phyloP scores from a whole-genome alignment of 2,888 invertebrate species.

The Camptogramma bilineatum region DNA sequence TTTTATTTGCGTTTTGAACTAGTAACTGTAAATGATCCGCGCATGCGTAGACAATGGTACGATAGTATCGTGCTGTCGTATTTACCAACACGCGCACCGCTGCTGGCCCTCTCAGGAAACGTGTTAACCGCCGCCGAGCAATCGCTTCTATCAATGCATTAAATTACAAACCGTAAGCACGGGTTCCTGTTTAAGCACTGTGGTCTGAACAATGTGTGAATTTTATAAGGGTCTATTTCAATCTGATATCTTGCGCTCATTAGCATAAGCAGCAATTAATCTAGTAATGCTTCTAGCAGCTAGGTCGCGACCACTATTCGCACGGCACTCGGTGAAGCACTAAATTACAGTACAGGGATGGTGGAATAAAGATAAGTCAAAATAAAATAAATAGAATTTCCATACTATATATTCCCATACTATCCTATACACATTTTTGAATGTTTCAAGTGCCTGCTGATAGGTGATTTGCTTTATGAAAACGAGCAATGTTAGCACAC shows the following conservation, averaged over 20 bases:
- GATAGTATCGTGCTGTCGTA: slow-evolving; percentile 56
- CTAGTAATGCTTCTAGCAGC: slow-evolving; percentile 7
- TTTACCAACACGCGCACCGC: slow-evolving; percentile 52
- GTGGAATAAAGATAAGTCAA: not conserved
- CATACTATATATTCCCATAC: no score
- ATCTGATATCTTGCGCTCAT: slow-evolving; percentile 21
- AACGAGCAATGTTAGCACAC: slow-evolving; percentile 30
- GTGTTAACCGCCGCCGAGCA: slow-evolving; percentile 55
- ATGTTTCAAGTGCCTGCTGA: not conserved
- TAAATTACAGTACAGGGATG: not conserved
- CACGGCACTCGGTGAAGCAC: not conserved
- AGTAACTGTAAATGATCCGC: slow-evolving; percentile 60
- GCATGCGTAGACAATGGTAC: slow-evolving; percentile 47
- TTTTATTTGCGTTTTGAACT: slow-evolving; percentile 65
- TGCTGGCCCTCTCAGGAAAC: slow-evolving; percentile 50
- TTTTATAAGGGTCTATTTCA: slow-evolving; percentile 36
- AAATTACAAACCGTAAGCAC: slow-evolving; percentile 54
- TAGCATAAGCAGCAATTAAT: slow-evolving; percentile 22
- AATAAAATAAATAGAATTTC: no score
- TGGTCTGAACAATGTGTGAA: slow-evolving; percentile 51
- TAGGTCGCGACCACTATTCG: not conserved
- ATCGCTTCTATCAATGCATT: slow-evolving; percentile 59
- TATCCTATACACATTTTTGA: no score
- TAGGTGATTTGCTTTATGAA: not conserved
- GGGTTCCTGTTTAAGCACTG: slow-evolving; percentile 54